These are phyloP conservation scores for Eciton burchellii DNA, from an alignment of 1,140 invertebrate genomes.

Conservation along the genomic window DNA sequence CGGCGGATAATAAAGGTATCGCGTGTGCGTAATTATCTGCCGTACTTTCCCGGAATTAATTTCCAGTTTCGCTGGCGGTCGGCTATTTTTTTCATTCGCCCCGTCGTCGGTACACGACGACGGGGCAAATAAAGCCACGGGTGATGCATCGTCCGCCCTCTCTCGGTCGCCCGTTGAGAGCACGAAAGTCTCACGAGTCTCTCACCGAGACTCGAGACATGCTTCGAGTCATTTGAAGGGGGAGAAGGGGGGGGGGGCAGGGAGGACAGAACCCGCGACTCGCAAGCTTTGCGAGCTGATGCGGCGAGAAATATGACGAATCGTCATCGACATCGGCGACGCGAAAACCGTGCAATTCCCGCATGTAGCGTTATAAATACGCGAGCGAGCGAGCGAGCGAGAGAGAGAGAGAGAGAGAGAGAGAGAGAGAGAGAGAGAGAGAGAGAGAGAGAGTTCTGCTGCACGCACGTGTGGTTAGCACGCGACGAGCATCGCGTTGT, in stretches of 20 bases:
- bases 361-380: background rate
- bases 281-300: background rate
- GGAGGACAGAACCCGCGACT: no score
- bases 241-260: background rate
- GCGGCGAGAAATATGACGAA: conserved; percentile 28
- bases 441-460: conserved; percentile 29
- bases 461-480: conserved; percentile 60
- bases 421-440: background rate
- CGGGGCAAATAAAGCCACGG: no score
- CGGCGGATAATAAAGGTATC: conserved; percentile 69
- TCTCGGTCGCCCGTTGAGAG: conserved; percentile 45
- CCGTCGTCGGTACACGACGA: conserved; percentile 30
- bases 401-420: background rate
- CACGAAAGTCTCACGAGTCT: conserved; percentile 48
- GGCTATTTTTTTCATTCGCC: conserved; percentile 49
- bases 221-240: no score
- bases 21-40: conserved; percentile 77
- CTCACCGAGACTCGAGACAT: no score
- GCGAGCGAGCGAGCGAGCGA: no score
- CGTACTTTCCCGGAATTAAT: conserved; percentile 78
- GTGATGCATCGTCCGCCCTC: no score
- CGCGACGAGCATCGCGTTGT: conserved; percentile 42
- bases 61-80: conserved; percentile 65
- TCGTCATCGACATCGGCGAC: background rate
- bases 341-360: conserved; percentile 30